Evolutionary conservation across 2,888 invertebrate genomes (phyloP), one percentile per base, ranked within the genome.

Genomic region (Pherbina coryleti): DNA sequence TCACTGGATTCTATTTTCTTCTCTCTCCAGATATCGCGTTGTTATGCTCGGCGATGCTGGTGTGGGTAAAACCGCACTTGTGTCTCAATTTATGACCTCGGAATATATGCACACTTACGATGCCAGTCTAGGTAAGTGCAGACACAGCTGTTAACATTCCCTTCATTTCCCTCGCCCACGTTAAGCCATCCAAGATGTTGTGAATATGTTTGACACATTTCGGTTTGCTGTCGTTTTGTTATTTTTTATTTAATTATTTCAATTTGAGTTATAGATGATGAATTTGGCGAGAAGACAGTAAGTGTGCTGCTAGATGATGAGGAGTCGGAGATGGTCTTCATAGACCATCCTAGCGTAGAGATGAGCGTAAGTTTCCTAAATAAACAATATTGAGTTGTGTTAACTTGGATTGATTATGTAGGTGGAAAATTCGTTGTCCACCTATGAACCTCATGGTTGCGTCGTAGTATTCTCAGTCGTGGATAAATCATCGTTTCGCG

Each of bases 41-140:
- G 95, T 96, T 11, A 91, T 97, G 87, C 91, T 96, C 5, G 96
- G 94, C 0, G 95, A 96, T 84, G 93, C 96, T 0, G 96, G 96
- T 0, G 97, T 97, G 19, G 97, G 98, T 3, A 98, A 97, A 90
- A 95, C 96, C 0, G 96, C 97, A 1, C 91, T 98, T 34, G 96
- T 97, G 1, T 95, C 95, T 0, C 97, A 98, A 88, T 97, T 98
- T 88, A 97, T 97, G 96, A 97, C 97, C 44, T 97, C 97, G 81
- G 97, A 97, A 86, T 97, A 97, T 87, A 96, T 97, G 94, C 97
- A 97, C 90, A 97, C 97, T 0, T 97, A 97, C 89, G 97, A 97
- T 87, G 96, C 96, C 1, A 97, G 96, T 86, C 90, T 96, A 87
- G 96, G 96, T 96, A 91, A 93, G 93, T 90, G 14, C 49, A 25